phyloP scores from a whole-genome alignment of 2,113 vertebrate genomes.

The Hylia prasina region DNA sequence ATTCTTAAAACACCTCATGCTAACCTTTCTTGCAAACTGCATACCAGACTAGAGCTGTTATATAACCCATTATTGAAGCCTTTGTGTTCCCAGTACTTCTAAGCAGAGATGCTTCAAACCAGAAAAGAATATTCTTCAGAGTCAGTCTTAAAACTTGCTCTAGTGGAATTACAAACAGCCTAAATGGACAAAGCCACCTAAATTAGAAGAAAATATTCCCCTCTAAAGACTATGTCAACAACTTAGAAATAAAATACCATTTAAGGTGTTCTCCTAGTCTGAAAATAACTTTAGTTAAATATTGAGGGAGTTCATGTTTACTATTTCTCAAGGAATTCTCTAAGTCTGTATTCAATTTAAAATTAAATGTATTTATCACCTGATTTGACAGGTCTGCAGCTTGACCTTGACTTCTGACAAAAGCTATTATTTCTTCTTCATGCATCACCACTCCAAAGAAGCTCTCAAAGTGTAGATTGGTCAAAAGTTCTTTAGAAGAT shows the following conservation, averaged over 20 bases:
- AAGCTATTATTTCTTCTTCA: slow-evolving; percentile 30
- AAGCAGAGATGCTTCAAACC: not conserved
- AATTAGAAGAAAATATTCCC: not conserved
- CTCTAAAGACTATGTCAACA: not conserved
- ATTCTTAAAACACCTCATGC: not conserved
- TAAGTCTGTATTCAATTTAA: not conserved
- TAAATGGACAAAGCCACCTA: not conserved
- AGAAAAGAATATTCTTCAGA: not conserved
- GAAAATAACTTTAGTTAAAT: not conserved
- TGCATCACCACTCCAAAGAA: not conserved
- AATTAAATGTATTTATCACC: slow-evolving; percentile 26
- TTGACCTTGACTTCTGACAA: slow-evolving; percentile 11
- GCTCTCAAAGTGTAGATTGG: not conserved
- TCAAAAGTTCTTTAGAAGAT: not conserved
- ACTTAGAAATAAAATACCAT: not conserved
- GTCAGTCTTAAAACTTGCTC: not conserved
- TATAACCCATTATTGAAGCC: not conserved
- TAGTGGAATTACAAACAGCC: not conserved
- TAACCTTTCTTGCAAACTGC: not conserved
- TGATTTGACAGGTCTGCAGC: not conserved
- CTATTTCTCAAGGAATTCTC: not conserved
- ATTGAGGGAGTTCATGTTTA: not conserved
- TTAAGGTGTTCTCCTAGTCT: not conserved
- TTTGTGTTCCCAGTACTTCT: not conserved
- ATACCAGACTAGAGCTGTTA: not conserved